Conservation (phyloP, 2,797 vertebrate genomes). For the Chaenodraco wilsoni region DNA sequence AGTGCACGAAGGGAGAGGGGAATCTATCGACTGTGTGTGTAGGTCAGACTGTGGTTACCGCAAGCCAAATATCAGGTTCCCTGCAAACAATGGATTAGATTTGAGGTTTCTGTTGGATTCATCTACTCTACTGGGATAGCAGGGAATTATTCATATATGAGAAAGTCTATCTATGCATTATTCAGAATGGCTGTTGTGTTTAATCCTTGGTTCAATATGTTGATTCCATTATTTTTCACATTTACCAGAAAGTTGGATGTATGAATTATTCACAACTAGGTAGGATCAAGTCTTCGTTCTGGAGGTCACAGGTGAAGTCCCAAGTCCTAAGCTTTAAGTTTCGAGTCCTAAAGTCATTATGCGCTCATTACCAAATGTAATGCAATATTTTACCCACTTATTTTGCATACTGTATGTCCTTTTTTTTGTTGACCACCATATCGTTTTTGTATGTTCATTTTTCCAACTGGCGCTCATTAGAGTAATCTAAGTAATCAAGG, state of each 20-base stretch:
- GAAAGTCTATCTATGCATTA: slow-evolving; percentile 25
- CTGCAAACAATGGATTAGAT: slow-evolving; percentile 27
- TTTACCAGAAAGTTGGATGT: slow-evolving; percentile 24
- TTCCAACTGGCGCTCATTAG: too few relatives aligned
- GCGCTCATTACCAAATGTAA: too few relatives aligned
- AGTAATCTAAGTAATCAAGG: too few relatives aligned
- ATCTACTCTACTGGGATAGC: not conserved
- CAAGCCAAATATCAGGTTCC: slow-evolving; percentile 45
- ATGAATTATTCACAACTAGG: slow-evolving; percentile 24
- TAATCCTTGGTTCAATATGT: slow-evolving; percentile 31
- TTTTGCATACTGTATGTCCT: too few relatives aligned
- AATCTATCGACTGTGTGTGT: slow-evolving; percentile 18
- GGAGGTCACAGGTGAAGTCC: too few relatives aligned
- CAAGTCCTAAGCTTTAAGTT: too few relatives aligned
- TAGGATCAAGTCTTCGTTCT: too few relatives aligned
- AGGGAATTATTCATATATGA: slow-evolving; percentile 27
- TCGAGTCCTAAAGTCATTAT: too few relatives aligned
- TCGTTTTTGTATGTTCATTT: too few relatives aligned
- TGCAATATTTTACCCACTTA: too few relatives aligned
- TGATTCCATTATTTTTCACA: slow-evolving; percentile 5
- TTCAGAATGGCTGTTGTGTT: slow-evolving; percentile 23
- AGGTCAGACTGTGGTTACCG: slow-evolving; percentile 27
- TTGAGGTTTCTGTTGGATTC: slow-evolving; percentile 29
- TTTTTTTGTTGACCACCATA: too few relatives aligned
- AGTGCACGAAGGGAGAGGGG: slow-evolving; percentile 16